Base-by-base conservation (phyloP, 2,113 vertebrate species). In the Tyrannus savana region DNA sequence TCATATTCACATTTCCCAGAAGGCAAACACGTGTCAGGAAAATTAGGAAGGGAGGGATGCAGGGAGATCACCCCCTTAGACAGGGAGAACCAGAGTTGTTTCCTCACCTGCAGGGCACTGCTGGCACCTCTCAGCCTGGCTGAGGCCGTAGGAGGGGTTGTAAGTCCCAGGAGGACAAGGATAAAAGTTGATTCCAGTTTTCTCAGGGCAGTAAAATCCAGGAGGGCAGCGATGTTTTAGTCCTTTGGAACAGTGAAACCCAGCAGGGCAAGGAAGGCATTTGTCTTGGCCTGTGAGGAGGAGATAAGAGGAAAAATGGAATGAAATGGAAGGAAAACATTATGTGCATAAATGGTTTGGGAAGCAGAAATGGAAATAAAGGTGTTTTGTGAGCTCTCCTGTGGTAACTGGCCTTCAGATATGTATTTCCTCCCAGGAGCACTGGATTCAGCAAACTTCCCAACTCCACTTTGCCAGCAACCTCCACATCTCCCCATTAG, bases 121-220 rank as follows among this genome's bases (percentile, higher is more conserved):
- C 80, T 97, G 98, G 97, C 98, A 99, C 92, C 97, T 97, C 93
- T 98, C 98, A 19, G 96, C 97, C 47, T 89, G 97, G 93, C 97
- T 98, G 79, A 97, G 96, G 37, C 98, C 98, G 1, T 97, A 87
- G 24, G 96, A 95, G 60, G 98, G 96, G 95, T 95, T 98, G 97
- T 98, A 98, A 24, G 97, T 98, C 28, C 98, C 98, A 50, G 98
- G 98, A 27, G 98, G 98, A 90, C 99, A 99, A 8, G 98, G 98
- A 79, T 98, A 75, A 55, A 98, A 95, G 27, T 85, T 75, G 37
- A 85, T 92, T 31, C 98, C 97, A 3, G 97, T 98, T 27, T 97
- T 97, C 82, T 96, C 96, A 21, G 98, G 97, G 92, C 98, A 99
- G 74, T 98, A 99, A 93, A 98, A 98, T 31, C 98, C 98, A 35